Conservation (phyloP, 2,113 vertebrate genomes). For the Nycticebus coucang region DNA sequence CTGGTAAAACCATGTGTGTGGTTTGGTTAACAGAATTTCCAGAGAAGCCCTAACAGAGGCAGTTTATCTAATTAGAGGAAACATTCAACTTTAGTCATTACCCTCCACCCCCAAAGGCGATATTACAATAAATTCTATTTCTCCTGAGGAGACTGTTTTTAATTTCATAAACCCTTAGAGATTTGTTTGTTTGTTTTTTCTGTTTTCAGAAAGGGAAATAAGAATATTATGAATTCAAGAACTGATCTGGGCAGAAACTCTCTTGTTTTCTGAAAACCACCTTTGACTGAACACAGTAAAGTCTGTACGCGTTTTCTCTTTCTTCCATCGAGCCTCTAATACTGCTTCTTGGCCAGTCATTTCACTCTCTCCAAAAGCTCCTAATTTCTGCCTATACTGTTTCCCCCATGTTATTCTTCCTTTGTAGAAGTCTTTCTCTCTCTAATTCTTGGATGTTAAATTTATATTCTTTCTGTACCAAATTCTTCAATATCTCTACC, state of each 20-base stretch:
- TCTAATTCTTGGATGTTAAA: neutral
- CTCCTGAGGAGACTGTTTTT: neutral
- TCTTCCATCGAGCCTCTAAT: neutral
- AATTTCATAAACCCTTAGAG: neutral
- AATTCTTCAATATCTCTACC: neutral
- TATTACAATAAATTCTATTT: neutral
- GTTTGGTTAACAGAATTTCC: neutral
- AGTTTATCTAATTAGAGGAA: neutral
- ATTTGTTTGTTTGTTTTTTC: neutral
- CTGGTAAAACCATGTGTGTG: neutral
- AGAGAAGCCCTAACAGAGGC: neutral
- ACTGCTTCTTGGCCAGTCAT: neutral
- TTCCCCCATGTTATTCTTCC: neutral
- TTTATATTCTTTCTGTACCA: neutral
- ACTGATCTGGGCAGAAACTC: neutral
- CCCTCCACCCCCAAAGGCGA: neutral
- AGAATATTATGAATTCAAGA: neutral
- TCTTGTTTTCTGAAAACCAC: conserved; percentile 22
- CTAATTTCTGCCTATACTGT: neutral
- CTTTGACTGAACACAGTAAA: neutral
- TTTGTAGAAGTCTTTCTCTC: neutral
- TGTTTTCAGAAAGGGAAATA: neutral
- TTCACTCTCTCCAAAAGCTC: neutral
- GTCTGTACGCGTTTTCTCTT: neutral
- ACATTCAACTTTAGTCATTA: neutral